Percentiles rank a stretch among this genome's conserved stretches.
phyloP scores from a whole-genome alignment of 2,113 vertebrate genomes.

The Chaetodon auriga region DNA sequence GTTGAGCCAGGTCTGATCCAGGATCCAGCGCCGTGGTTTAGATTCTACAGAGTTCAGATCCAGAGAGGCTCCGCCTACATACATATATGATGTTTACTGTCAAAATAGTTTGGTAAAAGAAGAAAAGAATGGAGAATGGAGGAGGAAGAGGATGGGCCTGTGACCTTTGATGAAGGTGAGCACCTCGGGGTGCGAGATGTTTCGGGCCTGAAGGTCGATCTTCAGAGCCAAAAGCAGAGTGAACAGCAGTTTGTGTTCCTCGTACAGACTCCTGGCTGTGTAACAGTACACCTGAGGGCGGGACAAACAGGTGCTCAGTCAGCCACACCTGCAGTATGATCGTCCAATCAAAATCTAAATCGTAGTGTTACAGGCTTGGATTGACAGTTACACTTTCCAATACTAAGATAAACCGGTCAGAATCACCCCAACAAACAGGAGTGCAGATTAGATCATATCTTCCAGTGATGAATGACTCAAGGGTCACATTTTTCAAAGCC shows the following conservation, averaged over 20 bases:
- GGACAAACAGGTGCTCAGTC: neutral
- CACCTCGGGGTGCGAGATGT: slow-evolving; percentile 87
- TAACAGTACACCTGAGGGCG: slow-evolving; percentile 84
- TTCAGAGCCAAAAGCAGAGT: slow-evolving; percentile 88
- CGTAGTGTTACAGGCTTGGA: neutral
- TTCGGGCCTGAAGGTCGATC: slow-evolving; percentile 86
- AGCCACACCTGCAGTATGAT: neutral
- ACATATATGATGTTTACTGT: neutral
- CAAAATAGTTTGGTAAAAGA: neutral
- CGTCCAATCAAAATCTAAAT: neutral
- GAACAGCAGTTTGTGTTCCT: slow-evolving; percentile 89
- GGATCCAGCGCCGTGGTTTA: slow-evolving; percentile 89
- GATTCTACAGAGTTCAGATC: slow-evolving; percentile 88
- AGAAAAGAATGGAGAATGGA: neutral
- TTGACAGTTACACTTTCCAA: neutral
- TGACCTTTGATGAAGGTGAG: slow-evolving; percentile 90
- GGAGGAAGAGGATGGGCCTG: neutral
- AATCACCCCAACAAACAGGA: neutral
- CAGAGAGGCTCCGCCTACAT: slow-evolving; percentile 87
- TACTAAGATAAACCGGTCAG: neutral
- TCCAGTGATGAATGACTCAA: neutral
- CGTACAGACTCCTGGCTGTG: slow-evolving; percentile 87
- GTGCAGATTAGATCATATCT: neutral
- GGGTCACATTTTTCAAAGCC: neutral
- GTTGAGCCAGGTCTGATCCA: slow-evolving; percentile 90